Conservation (phyloP, 2,797 vertebrate genomes). For the Podarcis siculus region DNA sequence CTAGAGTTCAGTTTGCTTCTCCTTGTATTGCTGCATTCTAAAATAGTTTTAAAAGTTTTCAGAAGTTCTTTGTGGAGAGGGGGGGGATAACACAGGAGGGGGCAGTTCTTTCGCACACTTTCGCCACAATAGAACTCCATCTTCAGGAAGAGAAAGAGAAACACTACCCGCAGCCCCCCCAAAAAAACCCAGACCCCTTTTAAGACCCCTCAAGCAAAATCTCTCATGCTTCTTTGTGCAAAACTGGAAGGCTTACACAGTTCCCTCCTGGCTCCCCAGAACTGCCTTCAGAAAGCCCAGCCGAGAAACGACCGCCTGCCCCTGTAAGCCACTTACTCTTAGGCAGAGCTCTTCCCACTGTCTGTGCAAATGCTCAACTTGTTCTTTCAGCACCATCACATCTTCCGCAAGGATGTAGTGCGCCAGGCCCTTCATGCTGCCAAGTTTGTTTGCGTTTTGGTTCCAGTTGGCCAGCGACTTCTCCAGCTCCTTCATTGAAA, state of each 20-base stretch:
- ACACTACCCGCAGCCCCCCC: background rate
- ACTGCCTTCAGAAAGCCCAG: too few relatives aligned
- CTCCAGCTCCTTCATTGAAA: constrained; percentile 93
- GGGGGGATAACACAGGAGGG: background rate
- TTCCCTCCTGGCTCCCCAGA: background rate
- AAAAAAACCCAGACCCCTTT: too few relatives aligned
- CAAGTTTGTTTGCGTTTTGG: constrained; percentile 84
- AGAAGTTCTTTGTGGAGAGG: constrained; percentile 18
- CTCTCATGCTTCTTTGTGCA: background rate
- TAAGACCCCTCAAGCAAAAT: background rate
- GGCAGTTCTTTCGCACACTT: background rate
- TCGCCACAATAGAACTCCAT: background rate
- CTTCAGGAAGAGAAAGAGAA: background rate
- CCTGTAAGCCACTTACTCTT: constrained; percentile 78
- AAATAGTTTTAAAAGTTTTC: background rate
- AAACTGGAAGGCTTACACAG: rapidly evolving
- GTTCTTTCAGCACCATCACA: constrained; percentile 85
- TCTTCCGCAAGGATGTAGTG: constrained; percentile 87
- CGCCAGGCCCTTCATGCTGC: constrained; percentile 86
- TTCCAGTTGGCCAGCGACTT: constrained; percentile 87
- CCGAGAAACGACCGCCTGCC: background rate
- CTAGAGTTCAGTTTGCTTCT: background rate
- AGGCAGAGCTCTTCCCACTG: constrained; percentile 96
- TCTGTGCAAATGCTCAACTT: constrained; percentile 86
- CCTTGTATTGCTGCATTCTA: background rate